Conservation (phyloP, 2,797 vertebrate genomes). For the Muraenolepis orangiensis region DNA sequence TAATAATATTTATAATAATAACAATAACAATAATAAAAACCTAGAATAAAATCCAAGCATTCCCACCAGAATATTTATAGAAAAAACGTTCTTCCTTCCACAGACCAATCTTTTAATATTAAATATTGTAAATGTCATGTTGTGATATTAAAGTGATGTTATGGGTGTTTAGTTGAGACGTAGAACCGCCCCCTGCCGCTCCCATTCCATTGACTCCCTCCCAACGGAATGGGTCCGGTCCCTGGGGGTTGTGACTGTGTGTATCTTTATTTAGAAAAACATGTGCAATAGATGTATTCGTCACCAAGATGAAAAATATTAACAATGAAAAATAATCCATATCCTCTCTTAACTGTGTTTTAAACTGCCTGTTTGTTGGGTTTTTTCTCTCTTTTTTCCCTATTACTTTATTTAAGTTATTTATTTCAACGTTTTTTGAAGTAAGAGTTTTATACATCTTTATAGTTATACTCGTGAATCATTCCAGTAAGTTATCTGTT, state of each 20-base stretch:
- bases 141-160: conserved; percentile 84
- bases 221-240: conserved; percentile 79
- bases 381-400: conserved; percentile 60
- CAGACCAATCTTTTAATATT: conserved; percentile 82
- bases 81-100: conserved; percentile 83
- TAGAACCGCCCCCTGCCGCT: conserved; percentile 61
- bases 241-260: conserved; percentile 72
- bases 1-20: conserved; percentile 82
- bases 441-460: conserved; percentile 83
- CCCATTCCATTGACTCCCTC: conserved; percentile 83
- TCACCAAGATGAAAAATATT: conserved; percentile 63
- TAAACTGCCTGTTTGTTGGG: conserved; percentile 79
- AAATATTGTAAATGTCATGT: conserved; percentile 85
- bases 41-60: conserved; percentile 61
- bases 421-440: conserved; percentile 70
- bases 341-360: conserved; percentile 75
- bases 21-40: conserved; percentile 64
- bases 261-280: conserved; percentile 78
- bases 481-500: conserved; percentile 79
- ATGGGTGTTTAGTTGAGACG: conserved; percentile 79
- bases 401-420: conserved; percentile 69
- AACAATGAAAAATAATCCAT: conserved; percentile 69
- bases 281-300: conserved; percentile 75
- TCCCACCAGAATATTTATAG: conserved; percentile 52
- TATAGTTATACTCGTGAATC: conserved; percentile 82